Percentiles rank a stretch among this genome's conserved stretches.
These are phyloP conservation scores for Drosophila willistoni DNA, from an alignment of 1,140 invertebrate species.

Conservation along the genomic window DNA sequence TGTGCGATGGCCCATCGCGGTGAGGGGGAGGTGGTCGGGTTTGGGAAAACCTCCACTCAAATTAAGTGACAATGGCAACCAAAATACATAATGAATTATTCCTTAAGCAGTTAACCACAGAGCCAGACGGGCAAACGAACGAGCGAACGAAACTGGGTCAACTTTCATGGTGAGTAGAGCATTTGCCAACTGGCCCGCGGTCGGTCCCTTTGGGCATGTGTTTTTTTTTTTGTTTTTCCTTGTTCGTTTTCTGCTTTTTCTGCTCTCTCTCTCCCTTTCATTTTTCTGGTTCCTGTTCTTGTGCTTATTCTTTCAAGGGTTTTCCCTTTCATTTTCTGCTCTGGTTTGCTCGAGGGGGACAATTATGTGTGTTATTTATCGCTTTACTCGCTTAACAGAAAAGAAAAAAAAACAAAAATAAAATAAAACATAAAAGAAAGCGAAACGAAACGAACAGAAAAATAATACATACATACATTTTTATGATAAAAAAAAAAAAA, in stretches of 20 bases:
- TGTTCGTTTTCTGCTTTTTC: background rate
- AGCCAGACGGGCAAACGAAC: slow-evolving; percentile 13
- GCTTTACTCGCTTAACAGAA: slow-evolving; percentile 24
- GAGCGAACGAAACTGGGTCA: slow-evolving; percentile 51
- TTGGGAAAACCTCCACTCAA: slow-evolving; percentile 53
- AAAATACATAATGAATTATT: slow-evolving; percentile 78
- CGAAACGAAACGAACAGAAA: too few relatives aligned
- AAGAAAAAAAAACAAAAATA: slow-evolving; percentile 1
- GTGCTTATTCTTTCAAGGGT: background rate
- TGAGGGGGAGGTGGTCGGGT: slow-evolving; percentile 1
- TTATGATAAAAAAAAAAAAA: background rate
- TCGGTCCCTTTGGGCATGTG: background rate
- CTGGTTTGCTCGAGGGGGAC: slow-evolving; percentile 29
- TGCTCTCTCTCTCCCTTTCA: background rate
- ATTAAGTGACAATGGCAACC: slow-evolving; percentile 72
- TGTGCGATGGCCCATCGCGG: too few relatives aligned
- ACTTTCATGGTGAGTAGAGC: slow-evolving; percentile 36
- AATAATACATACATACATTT: background rate
- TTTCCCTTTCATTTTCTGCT: background rate
- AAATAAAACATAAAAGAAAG: background rate
- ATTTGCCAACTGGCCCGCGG: slow-evolving; percentile 45
- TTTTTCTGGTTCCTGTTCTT: background rate
- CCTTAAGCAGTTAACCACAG: slow-evolving; percentile 74
- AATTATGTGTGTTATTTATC: slow-evolving; percentile 71
- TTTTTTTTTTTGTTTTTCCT: background rate